Evolutionary conservation across 2,888 invertebrate genomes (phyloP).

Genomic region (Cephus runcator): DNA sequence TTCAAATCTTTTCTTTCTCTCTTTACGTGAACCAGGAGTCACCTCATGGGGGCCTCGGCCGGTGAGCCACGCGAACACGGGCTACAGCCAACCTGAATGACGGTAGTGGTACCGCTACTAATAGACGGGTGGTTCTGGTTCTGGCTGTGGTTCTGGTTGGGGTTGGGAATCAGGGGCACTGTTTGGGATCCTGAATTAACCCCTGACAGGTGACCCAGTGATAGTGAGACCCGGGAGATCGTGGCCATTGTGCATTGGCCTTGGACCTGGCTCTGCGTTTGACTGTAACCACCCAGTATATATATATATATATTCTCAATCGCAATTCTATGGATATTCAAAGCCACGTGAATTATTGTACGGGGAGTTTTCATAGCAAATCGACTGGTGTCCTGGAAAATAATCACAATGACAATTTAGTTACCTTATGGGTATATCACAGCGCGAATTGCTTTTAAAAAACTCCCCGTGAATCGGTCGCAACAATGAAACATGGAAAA

Average conservation of each 20-base stretch:
- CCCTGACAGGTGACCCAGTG: constrained; percentile 48
- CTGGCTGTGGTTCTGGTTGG: constrained; percentile 39
- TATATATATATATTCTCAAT: constrained; percentile 10
- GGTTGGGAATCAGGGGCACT: constrained; percentile 48
- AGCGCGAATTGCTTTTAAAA: not conserved
- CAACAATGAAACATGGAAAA: not conserved
- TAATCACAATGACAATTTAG: not conserved
- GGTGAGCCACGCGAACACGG: constrained; percentile 41
- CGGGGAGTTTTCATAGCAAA: not conserved
- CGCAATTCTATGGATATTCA: not conserved
- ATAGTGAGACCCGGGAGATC: constrained; percentile 48
- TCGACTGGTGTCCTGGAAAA: not conserved
- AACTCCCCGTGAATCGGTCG: not conserved
- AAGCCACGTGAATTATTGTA: not conserved
- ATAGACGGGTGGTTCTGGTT: constrained; percentile 40
- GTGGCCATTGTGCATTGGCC: constrained; percentile 33
- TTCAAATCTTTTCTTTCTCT: not conserved
- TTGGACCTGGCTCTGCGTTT: constrained; percentile 32
- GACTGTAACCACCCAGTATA: constrained; percentile 40
- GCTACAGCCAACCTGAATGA: constrained; percentile 39
- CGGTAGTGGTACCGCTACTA: constrained; percentile 44
- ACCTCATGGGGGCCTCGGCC: constrained; percentile 46
- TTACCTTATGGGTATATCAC: not conserved
- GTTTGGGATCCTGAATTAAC: constrained; percentile 43
- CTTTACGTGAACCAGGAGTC: constrained; percentile 34